Conservation (phyloP, 2,113 vertebrate species). For the Heptranchias perlo region DNA sequence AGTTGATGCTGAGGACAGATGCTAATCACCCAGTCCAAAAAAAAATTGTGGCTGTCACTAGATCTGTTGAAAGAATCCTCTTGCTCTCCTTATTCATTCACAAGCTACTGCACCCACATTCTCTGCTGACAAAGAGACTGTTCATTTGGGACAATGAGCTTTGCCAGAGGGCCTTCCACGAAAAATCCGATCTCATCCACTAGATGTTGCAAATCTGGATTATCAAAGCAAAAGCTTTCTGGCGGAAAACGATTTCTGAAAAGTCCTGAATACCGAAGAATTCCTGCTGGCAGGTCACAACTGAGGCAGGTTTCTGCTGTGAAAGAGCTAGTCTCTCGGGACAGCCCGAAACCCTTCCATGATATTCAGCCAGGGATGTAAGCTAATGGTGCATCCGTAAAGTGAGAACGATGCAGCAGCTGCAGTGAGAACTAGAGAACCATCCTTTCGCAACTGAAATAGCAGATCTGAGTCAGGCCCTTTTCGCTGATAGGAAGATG, state of each 20-base stretch:
- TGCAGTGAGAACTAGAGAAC: conserved; percentile 46
- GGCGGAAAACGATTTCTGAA: conserved; percentile 38
- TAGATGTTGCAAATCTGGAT: conserved; percentile 42
- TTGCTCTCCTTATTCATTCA: conserved; percentile 44
- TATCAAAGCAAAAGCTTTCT: conserved; percentile 46
- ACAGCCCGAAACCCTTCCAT: conserved; percentile 47
- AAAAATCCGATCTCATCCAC: conserved; percentile 45
- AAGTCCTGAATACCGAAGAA: conserved; percentile 27
- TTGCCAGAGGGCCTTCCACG: conserved; percentile 44
- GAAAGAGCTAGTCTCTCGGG: conserved; percentile 50
- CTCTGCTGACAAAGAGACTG: conserved; percentile 48
- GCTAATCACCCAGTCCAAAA: background rate
- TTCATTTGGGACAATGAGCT: conserved; percentile 49
- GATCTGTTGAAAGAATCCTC: conserved; percentile 45
- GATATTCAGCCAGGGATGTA: conserved; percentile 40
- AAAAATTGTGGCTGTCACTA: conserved; percentile 39
- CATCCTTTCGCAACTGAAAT: conserved; percentile 49
- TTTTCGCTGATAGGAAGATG: conserved; percentile 44
- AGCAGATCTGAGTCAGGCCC: conserved; percentile 40
- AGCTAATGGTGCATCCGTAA: conserved; percentile 52
- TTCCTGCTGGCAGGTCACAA: conserved; percentile 37
- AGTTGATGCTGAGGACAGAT: conserved; percentile 26
- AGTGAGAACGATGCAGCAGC: conserved; percentile 50
- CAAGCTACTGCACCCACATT: conserved; percentile 44
- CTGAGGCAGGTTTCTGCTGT: conserved; percentile 44